phyloP scores from a whole-genome alignment of 2,888 invertebrate genomes.

The Lathronympha strigana region DNA sequence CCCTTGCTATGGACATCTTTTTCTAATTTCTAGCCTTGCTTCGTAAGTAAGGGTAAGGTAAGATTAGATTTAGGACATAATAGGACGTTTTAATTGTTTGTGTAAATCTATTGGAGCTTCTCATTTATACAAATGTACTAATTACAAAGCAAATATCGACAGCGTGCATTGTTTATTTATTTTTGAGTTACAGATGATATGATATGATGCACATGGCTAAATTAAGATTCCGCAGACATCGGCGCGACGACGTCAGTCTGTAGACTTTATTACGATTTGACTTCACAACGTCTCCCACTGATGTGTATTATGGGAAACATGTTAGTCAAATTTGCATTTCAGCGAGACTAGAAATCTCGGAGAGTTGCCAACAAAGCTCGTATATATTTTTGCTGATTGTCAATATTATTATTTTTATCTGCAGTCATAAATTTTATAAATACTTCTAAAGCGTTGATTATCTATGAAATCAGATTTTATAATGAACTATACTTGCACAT shows the following conservation, averaged over 20 bases:
- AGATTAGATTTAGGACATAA: too few relatives aligned
- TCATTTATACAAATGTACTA: too few relatives aligned
- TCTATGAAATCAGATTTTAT: not conserved
- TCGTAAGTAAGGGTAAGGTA: too few relatives aligned
- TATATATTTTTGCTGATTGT: conserved; percentile 37
- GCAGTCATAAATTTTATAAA: not conserved
- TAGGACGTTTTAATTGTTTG: too few relatives aligned
- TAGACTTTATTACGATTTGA: conserved; percentile 28
- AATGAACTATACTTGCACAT: too few relatives aligned
- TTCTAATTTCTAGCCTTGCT: too few relatives aligned
- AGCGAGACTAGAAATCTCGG: conserved; percentile 45
- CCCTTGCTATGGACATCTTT: too few relatives aligned
- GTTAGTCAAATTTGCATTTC: conserved; percentile 33
- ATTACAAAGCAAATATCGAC: not conserved
- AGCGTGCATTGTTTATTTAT: conserved; percentile 16
- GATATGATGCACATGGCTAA: conserved; percentile 19
- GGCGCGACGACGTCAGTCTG: conserved; percentile 16
- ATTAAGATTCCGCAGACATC: conserved; percentile 27
- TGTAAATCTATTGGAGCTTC: too few relatives aligned
- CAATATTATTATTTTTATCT: conserved; percentile 38
- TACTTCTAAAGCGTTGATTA: not conserved
- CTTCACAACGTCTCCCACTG: conserved; percentile 24
- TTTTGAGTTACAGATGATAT: not conserved
- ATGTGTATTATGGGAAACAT: conserved; percentile 35
- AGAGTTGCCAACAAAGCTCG: conserved; percentile 48